Base-by-base conservation (phyloP, 1,140 invertebrate genomes). In the Brachionus calyciflorus region DNA sequence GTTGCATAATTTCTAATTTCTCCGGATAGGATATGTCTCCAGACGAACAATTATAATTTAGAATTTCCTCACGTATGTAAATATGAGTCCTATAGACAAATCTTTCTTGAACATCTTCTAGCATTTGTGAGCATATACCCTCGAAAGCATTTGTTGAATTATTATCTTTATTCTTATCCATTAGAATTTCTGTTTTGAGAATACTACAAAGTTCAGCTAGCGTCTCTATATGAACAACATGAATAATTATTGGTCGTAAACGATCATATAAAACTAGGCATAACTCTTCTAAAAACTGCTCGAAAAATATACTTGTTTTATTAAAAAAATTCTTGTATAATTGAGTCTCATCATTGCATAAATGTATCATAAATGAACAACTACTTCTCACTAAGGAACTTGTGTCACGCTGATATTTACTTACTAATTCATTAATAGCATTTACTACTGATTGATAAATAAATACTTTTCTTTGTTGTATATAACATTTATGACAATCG, bases 11-110 rank as follows among this genome's bases (percentile, higher is more conserved):
- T 83, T 93, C 89, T 19, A 99, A 85, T 84, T 98, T 96, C 80
- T 97, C 92, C 0, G 96, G 96, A 87, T 99, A 99, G 0, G 94
- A 94, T 49, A 99, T 86, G 86, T 99, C 96, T 0, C 96, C 96
- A 14, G 91, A 89, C 14, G 93, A 93, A 9, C 96, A 92, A 78
- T 91, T 82, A 80, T 87, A 89, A 48, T 90, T 89, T 26, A 92
- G 84, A 79, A 99, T 93, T 85, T 99, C 96, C 1, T 91, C 90
- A 75, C 92, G 89, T 51, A 98, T 89, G 83, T 96, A 98, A 68
- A 98, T 89, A 86, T 97, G 92, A 1, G 94, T 92, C 55, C 96
- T 88, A 83, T 97, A 99, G 7, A 98, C 95, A 9, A 99, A 88
- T 78, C 96, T 86, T 82, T 99, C 96, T 82, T 98, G 94, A 9